Evolutionary conservation across 2,113 vertebrate genomes (phyloP).

Genomic region (Sterna hirundo): DNA sequence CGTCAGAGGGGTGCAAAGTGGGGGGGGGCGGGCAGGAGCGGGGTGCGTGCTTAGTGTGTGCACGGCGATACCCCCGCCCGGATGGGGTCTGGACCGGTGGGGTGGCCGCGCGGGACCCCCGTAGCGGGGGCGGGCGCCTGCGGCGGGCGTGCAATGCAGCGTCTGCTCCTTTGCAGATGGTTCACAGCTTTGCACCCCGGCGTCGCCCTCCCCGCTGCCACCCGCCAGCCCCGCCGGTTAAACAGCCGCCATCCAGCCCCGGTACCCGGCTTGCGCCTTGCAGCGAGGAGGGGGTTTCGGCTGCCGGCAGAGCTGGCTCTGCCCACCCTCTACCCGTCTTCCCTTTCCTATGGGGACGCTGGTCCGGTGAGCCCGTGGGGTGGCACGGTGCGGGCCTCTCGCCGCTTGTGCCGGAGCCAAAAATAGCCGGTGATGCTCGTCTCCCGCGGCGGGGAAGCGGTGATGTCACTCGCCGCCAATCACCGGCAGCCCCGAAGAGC

Average conservation of each 20-base stretch:
- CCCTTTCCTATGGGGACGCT: not conserved
- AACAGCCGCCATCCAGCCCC: not conserved
- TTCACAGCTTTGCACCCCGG: not conserved
- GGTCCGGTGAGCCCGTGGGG: not conserved
- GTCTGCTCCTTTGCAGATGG: not conserved
- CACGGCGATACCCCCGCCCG: rapidly evolving
- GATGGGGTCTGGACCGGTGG: not conserved
- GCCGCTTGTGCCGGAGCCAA: constrained; percentile 74
- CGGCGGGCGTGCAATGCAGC: not conserved
- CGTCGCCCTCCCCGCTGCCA: not conserved
- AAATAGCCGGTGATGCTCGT: constrained; percentile 81
- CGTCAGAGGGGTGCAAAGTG: not conserved
- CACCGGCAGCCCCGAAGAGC: constrained; percentile 69
- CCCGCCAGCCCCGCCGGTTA: not conserved
- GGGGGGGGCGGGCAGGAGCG: not conserved
- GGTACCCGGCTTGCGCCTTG: not conserved
- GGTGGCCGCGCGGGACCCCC: not conserved
- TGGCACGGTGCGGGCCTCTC: constrained; percentile 43
- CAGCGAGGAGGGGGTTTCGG: not conserved
- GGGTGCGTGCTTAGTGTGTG: not conserved
- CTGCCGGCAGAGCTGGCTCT: not conserved
- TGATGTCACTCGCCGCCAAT: constrained; percentile 85
- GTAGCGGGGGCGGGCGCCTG: not conserved
- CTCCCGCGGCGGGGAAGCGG: constrained; percentile 76
- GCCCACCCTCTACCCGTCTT: not conserved